Base-by-base conservation (phyloP, 2,888 invertebrate genomes). In the Hyalella azteca region DNA sequence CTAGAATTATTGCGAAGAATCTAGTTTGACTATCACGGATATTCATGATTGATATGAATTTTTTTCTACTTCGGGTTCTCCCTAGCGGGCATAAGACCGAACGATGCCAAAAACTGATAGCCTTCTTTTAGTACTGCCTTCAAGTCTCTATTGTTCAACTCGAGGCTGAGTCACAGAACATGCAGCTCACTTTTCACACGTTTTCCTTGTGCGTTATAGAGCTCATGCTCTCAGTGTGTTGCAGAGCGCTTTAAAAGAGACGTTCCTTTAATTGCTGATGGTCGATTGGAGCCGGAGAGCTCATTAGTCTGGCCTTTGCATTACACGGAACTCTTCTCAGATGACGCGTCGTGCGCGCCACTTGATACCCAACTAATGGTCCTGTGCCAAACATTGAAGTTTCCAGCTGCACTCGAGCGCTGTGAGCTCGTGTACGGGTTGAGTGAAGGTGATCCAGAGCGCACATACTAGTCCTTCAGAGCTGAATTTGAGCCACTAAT, bases 261-360 rank as follows among this genome's bases (percentile, higher is more conserved):
- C 66, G 66, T 66, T 66, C 36, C 36, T 66, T 66, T 66, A 66
- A 66, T 66, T 66, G 39, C 66, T 66, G 66, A 66, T 66, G 66
- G 66, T 66, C 66, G 66, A 66, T 66, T 66, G 39, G 36, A 4
- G 66, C 32, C 19, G 2, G 36, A 29, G 36, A 7, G 19, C 66
- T 66, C 66, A 66, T 66, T 66, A 66, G 66, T 66, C 29, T 1
- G 36, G 36, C 66, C 36, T 66, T 54, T 36, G 66, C 36, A 66
- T 66, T 66, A 66, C 66, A 66, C 66, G 29, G 19, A 36, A n/a
- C 29, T 66, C 36, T 66, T 4, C 13, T 3, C 36, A 15, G 66
- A 39, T 36, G 66, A 66, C 36, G 66, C 66, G 36, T 36, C 39
- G 2, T 36, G 11, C 29, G 1, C 22, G n/a, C 66, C 66, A 36